A percentile compares a stretch with the other conserved stretches of the same genome.
Conservation (phyloP, 1,140 invertebrate species). For the Leptinotarsa defecta region DNA sequence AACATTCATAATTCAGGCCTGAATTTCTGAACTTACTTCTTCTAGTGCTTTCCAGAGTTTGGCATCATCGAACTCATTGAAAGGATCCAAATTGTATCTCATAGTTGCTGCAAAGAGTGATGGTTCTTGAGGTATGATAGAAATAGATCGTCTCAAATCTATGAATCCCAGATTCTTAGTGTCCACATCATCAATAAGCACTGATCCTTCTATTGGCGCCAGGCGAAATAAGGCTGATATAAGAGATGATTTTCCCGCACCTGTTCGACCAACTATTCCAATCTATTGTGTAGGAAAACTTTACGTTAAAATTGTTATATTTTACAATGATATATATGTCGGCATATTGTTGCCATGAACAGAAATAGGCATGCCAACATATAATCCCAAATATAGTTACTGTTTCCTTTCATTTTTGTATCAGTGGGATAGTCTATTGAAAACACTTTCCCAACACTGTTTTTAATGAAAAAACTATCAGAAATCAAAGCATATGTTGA, state of each 20-base stretch:
- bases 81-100: conserved; percentile 66
- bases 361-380: no score
- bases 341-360: no score
- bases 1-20: not conserved
- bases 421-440: no score
- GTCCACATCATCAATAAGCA: conserved; percentile 64
- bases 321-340: no score
- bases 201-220: conserved; percentile 68
- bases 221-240: conserved; percentile 75
- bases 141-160: conserved; percentile 66
- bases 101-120: conserved; percentile 70
- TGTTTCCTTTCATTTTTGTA: no score
- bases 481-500: no score
- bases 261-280: conserved; percentile 65
- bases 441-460: no score
- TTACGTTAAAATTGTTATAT: no score
- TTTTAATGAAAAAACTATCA: no score
- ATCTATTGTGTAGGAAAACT: conserved; percentile 42
- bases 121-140: conserved; percentile 76
- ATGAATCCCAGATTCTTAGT: conserved; percentile 59
- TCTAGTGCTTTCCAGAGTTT: conserved; percentile 60
- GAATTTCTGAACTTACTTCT: conserved; percentile 53
- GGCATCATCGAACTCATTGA: conserved; percentile 62
- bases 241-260: conserved; percentile 72
- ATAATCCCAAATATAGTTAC: no score